A percentile compares a stretch with the other conserved stretches of the same genome.
phyloP scores from a whole-genome alignment of 2,797 vertebrate genomes.

The Oreortyx pictus region DNA sequence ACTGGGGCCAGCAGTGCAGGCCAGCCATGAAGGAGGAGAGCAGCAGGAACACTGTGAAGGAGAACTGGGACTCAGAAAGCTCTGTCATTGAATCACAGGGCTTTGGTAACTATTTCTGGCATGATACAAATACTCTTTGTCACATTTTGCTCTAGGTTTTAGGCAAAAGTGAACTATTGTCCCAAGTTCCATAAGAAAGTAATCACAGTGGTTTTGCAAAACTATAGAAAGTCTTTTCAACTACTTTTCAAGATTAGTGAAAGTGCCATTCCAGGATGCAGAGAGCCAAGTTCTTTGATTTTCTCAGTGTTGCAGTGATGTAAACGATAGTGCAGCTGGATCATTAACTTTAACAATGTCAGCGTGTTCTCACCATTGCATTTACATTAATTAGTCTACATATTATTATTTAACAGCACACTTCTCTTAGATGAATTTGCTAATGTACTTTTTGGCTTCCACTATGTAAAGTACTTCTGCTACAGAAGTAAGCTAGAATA shows the following conservation, averaged over 20 bases:
- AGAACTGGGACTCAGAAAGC: neutral
- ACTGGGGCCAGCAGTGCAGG: rapidly evolving
- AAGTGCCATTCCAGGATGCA: neutral
- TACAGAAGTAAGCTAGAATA: neutral
- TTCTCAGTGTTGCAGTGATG: neutral
- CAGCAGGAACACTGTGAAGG: neutral
- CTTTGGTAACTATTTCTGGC: neutral
- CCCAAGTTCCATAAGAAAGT: neutral
- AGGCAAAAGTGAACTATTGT: neutral
- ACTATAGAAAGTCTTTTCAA: neutral
- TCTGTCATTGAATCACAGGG: neutral
- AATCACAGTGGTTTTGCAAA: neutral
- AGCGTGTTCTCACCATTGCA: constrained; percentile 50
- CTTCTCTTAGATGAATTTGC: constrained; percentile 48
- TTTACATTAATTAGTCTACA: constrained; percentile 60
- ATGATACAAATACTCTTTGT: neutral
- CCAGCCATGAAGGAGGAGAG: neutral
- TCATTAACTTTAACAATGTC: constrained; percentile 66
- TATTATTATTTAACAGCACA: constrained; percentile 60
- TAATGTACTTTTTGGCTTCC: constrained; percentile 56
- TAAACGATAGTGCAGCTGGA: constrained; percentile 57
- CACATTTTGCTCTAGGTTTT: neutral
- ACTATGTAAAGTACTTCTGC: neutral
- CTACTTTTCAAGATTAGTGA: neutral
- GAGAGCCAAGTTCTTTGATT: neutral